Conservation (phyloP, 2,888 invertebrate genomes). For the Amorpha juglandis region DNA sequence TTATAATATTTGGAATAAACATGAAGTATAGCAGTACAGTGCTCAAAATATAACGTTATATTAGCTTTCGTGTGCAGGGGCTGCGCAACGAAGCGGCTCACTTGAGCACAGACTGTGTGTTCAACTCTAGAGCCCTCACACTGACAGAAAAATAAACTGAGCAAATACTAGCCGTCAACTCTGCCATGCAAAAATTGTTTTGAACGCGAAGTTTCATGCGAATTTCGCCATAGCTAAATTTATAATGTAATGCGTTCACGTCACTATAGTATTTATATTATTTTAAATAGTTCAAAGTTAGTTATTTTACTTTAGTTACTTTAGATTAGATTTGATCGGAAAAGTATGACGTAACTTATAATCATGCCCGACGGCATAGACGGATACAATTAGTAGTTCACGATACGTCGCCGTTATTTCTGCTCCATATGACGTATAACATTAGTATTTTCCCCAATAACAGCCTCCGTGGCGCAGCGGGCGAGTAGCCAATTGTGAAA, state of each 20-base stretch:
- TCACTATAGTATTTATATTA: neutral
- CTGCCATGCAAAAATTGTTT: conserved; percentile 64
- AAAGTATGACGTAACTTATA: too few species aligned
- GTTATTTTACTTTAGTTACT: too few species aligned
- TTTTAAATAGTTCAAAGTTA: neutral
- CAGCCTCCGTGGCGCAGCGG: too few species aligned
- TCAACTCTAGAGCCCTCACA: conserved; percentile 68
- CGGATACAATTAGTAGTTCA: too few species aligned
- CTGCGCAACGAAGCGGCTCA: conserved; percentile 64
- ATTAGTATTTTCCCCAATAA: too few species aligned
- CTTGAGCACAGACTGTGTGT: conserved; percentile 70
- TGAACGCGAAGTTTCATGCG: conserved; percentile 46
- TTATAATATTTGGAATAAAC: conserved; percentile 23
- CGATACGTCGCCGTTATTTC: too few species aligned
- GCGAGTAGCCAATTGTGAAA: too few species aligned
- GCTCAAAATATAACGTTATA: conserved; percentile 67
- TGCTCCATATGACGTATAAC: too few species aligned
- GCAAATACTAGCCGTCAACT: conserved; percentile 69
- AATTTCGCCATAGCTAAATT: conserved; percentile 17
- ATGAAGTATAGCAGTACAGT: conserved; percentile 43
- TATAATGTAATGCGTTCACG: conserved; percentile 39
- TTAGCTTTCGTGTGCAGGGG: conserved; percentile 60
- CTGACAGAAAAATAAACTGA: conserved; percentile 75
- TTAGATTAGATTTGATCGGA: too few species aligned
- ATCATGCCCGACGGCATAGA: too few species aligned